phyloP scores from a whole-genome alignment of 1,140 invertebrate species.

The Hylaeus volcanicus region DNA sequence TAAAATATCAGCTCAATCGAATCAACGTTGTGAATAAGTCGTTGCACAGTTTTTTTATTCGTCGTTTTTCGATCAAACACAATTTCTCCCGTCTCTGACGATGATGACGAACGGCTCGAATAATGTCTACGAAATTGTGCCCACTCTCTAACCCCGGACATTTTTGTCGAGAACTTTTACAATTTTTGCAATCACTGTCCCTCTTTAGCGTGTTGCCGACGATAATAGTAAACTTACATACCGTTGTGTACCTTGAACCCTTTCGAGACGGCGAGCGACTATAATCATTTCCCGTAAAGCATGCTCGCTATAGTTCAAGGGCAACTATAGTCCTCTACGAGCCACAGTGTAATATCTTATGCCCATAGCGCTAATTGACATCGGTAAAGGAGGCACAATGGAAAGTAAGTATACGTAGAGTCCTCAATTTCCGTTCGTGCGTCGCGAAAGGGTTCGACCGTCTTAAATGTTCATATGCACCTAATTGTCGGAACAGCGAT shows the following conservation, averaged over 20 bases:
- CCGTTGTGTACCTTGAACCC: not conserved
- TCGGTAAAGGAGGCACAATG: not conserved
- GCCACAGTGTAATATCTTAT: not conserved
- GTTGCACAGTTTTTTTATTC: no score
- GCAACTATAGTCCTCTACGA: not conserved
- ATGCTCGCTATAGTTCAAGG: not conserved
- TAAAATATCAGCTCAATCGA: no score
- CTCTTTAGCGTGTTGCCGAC: constrained; percentile 2
- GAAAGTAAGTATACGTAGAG: constrained; percentile 10
- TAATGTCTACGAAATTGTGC: constrained; percentile 33
- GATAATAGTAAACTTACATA: constrained; percentile 7
- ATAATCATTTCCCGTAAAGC: not conserved
- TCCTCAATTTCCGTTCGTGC: constrained; percentile 6
- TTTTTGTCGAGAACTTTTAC: constrained; percentile 40
- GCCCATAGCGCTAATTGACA: constrained; percentile 12
- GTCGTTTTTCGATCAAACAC: no score
- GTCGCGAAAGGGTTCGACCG: constrained; percentile 10
- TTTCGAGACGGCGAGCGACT: not conserved
- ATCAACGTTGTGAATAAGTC: no score
- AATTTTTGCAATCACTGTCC: constrained; percentile 45
- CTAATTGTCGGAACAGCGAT: not conserved
- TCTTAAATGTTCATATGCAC: constrained; percentile 15
- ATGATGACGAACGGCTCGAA: constrained; percentile 4
- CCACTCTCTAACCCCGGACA: constrained; percentile 9
- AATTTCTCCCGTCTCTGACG: no score